Base-by-base conservation (phyloP, 2,797 vertebrate species). In the Myotis planiceps region DNA sequence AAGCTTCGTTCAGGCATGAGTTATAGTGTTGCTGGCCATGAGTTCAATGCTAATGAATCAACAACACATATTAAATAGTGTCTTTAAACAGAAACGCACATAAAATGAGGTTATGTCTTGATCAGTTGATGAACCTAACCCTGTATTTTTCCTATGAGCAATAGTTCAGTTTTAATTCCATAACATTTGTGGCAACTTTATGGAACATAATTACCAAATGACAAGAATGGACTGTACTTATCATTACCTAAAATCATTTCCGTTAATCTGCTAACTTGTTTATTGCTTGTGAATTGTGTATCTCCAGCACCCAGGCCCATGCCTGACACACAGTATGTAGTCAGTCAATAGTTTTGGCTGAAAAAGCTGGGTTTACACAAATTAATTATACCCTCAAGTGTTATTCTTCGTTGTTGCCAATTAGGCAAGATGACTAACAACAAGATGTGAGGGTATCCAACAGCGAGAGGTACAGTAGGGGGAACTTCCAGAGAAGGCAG, bases 341-440 rank as follows among this genome's bases (percentile, higher is more conserved):
- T 18, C 45, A 78, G n/a, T 47, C 37, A 82, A 51, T 29, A 66
- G 10, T 47, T 93, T 86, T 78, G 74, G 21, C 75, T 25, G 78
- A 49, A 90, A 95, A 82, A 47, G 18, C 49, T 90, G 19, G 19
- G 27, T 95, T 90, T 92, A 84, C 2, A 75, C 65, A 66, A 49
- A 23, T 49, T 49, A 82, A 0, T 74, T 53, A 60, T 16, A 92
- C 15, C 42, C 66, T 51, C 34, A 21, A 39, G 29, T 9, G 25
- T 65, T 58, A 58, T n/a, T 71, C 51, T 84, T 93, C 66, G 53
- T 82, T 75, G 55, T 83, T 49, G 21, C 6, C 55, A 55, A 85
- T n/a, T 51, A 72, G 23, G 23, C 53, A 55, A 74, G 69, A 58
- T 63, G 65, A 72, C 47, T 72, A 81, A 90, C 4, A 72, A 29